Evolutionary conservation across 2,888 invertebrate species (phyloP).

Genomic region (Alentia gelatinosa): DNA sequence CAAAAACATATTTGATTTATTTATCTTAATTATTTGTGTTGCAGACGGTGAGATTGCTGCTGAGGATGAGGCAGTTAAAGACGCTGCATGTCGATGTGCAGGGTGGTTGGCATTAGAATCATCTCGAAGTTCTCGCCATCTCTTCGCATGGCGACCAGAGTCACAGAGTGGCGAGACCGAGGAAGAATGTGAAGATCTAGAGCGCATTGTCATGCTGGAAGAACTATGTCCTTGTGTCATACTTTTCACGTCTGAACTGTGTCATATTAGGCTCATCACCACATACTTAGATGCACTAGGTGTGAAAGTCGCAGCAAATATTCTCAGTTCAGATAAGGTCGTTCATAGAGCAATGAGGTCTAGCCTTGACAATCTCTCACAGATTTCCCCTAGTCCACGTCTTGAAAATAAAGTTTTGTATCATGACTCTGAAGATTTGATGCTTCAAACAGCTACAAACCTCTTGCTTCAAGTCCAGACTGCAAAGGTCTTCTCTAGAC

Average conservation of each 20-base stretch:
- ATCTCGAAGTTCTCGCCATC: conserved; percentile 75
- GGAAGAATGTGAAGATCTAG: conserved; percentile 80
- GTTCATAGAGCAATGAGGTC: not conserved
- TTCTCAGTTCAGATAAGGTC: not conserved
- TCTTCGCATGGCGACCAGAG: conserved; percentile 80
- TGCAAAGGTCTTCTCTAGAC: not conserved
- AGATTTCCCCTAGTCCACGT: not conserved
- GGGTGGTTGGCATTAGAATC: conserved; percentile 79
- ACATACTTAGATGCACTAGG: conserved; percentile 72
- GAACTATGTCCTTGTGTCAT: conserved; percentile 76
- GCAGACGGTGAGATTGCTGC: conserved; percentile 54
- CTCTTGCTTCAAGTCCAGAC: not conserved
- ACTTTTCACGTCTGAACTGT: not conserved
- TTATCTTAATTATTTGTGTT: not conserved
- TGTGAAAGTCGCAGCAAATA: not conserved
- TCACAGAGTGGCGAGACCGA: conserved; percentile 70
- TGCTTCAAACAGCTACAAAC: not conserved
- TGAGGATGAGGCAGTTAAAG: conserved; percentile 68
- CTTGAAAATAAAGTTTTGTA: not conserved
- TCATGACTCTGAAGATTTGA: not conserved
- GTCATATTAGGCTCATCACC: conserved; percentile 66
- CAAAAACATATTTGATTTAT: too few relatives aligned
- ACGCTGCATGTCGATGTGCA: conserved; percentile 58
- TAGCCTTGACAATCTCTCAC: not conserved
- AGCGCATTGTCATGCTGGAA: conserved; percentile 79